Evolutionary conservation across 1,140 invertebrate genomes (phyloP), one percentile per base, ranked within the genome.

Genomic region (Sarcophaga peregrina): DNA sequence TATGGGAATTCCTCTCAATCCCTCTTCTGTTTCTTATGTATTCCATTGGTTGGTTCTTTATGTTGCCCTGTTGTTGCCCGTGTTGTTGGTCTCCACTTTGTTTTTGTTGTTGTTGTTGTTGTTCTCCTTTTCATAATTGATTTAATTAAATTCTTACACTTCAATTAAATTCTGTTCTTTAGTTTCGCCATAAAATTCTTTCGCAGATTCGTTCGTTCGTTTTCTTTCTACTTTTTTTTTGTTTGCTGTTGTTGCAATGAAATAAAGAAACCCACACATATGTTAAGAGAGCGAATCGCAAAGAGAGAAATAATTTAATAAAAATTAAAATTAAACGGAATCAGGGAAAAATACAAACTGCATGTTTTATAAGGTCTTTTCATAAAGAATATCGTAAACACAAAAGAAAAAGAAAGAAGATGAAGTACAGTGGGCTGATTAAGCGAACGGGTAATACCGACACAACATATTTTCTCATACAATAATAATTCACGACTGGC

Each of bases 141-240:
- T 78, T 78, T 78, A 78, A 78, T 78, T 78, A 78, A 78, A 78
- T 78, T 78, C 75, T 78, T 78, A 52, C 75, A 78, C 75, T 78
- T 50, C 75, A 78, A 78, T 78, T 78, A 78, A 78, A 78, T 48
- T 47, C 45, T 75, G 74, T 76, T 76, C 25, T 37, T 37, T 37
- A 37, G 25, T 4, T 37, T 37, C 25, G 25, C 25, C 25, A 37
- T 37, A 37, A 37, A 37, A 37, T 46, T 76, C 48, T 50, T 17
- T 50, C 20, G 9, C 47, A 50, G 25, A 37, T 78, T 78, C 11
- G 45, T 46, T 75, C 11, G 8, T 76, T 76, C 47, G 13, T 48
- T 46, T 46, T 74, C 45, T 47, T 47, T 75, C 47, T 47, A 47
- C 47, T 76, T 76, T n/a, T n/a, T n/a, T n/a, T n/a, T n/a, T n/a